Percentiles rank a stretch among this genome's conserved stretches.
Conservation (phyloP, 2,888 invertebrate genomes). For the Malacosoma neustria region DNA sequence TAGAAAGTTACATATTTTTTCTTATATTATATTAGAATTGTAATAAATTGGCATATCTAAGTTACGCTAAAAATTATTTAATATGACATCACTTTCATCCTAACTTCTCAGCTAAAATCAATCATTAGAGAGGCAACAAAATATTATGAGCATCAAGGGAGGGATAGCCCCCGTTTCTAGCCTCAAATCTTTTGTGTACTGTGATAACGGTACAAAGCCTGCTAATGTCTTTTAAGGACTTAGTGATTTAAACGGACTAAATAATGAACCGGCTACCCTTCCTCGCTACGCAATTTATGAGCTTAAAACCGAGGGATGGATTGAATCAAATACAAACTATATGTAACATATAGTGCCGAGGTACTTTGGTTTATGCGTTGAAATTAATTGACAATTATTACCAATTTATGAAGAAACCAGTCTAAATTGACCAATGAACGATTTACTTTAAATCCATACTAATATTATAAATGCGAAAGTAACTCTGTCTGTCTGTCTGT, state of each 20-base stretch:
- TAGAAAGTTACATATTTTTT: too few species aligned
- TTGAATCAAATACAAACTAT: conserved; percentile 3
- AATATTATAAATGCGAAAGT: too few species aligned
- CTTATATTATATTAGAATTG: too few species aligned
- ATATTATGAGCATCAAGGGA: conserved; percentile 49
- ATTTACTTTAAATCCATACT: too few species aligned
- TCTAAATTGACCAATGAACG: too few species aligned
- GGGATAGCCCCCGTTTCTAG: conserved; percentile 37
- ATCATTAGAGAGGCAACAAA: conserved; percentile 19
- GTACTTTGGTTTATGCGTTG: too few species aligned
- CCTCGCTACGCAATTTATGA: conserved; percentile 50
- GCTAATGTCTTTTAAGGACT: conserved; percentile 75
- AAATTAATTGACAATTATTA: too few species aligned
- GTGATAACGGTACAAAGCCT: conserved; percentile 70
- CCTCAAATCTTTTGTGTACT: conserved; percentile 66
- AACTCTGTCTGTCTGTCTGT: too few species aligned
- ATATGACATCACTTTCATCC: too few species aligned
- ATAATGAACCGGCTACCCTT: conserved; percentile 70
- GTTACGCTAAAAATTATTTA: too few species aligned
- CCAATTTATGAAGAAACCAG: too few species aligned
- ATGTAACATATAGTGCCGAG: neutral
- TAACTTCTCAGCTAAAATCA: neutral
- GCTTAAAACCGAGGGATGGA: conserved; percentile 42
- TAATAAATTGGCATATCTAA: too few species aligned
- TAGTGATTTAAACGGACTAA: conserved; percentile 75